Percentiles rank a stretch among this genome's conserved stretches.
Conservation (phyloP, 2,888 invertebrate genomes). For the Amphipoea lucens region DNA sequence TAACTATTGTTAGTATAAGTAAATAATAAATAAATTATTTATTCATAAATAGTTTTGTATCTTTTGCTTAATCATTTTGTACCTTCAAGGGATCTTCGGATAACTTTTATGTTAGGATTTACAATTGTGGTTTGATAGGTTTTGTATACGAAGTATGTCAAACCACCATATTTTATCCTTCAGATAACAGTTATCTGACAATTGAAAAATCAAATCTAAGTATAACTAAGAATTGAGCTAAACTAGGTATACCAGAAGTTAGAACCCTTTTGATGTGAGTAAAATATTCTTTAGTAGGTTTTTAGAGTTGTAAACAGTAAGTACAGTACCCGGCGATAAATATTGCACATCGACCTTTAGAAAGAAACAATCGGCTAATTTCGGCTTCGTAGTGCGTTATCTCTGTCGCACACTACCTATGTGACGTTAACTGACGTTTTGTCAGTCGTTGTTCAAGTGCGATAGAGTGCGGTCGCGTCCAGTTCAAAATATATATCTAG, state of each 20-base stretch:
- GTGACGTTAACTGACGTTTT: too few species aligned
- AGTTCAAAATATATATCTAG: too few species aligned
- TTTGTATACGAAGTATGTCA: not conserved
- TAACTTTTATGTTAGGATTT: not conserved
- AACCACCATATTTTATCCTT: not conserved
- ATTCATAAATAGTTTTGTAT: slow-evolving; percentile 12
- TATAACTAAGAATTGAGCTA: not conserved
- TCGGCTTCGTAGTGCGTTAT: too few species aligned
- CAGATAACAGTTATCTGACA: not conserved
- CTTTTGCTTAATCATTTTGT: not conserved
- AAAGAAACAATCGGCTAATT: too few species aligned
- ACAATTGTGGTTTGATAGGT: not conserved
- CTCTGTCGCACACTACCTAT: too few species aligned
- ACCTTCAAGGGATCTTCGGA: not conserved
- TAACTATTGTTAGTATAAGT: slow-evolving; percentile 23
- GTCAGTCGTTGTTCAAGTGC: too few species aligned
- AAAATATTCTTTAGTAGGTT: not conserved
- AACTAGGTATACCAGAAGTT: not conserved
- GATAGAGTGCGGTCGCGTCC: too few species aligned
- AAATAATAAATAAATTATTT: slow-evolving; percentile 48
- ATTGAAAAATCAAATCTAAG: not conserved
- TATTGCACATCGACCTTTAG: too few species aligned
- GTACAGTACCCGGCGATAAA: too few species aligned
- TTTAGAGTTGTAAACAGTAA: not conserved
- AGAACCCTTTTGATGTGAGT: not conserved